Evolutionary conservation across 2,888 invertebrate species (phyloP).

Genomic region (Chirona hameri): DNA sequence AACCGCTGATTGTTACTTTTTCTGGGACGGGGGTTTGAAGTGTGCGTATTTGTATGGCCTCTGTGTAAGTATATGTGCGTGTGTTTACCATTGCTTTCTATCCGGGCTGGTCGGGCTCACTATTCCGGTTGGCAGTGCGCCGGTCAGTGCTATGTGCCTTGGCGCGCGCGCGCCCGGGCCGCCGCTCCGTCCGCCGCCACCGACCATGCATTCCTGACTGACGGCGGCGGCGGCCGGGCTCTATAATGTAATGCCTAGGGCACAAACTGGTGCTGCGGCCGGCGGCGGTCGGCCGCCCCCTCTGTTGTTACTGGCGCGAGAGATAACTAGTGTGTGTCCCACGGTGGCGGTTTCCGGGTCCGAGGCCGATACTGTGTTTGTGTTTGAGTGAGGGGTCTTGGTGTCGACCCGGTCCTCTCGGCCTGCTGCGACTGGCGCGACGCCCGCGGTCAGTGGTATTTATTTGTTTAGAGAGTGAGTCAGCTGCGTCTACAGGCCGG

Average conservation of each 20-base stretch:
- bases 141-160: too few relatives aligned
- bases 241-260: background rate
- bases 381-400: too few relatives aligned
- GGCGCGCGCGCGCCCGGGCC: too few relatives aligned
- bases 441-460: background rate
- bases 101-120: background rate
- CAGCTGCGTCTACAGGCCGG: background rate
- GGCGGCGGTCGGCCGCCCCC: too few relatives aligned
- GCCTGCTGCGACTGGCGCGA: background rate
- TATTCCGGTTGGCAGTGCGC: background rate
- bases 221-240: too few relatives aligned
- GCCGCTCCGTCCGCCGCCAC: too few relatives aligned
- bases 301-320: too few relatives aligned
- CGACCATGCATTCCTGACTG: too few relatives aligned
- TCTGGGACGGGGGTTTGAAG: background rate
- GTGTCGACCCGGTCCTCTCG: background rate
- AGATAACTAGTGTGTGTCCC: too few relatives aligned
- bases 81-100: background rate
- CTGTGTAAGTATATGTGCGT: background rate
- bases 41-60: background rate
- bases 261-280: background rate
- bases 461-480: background rate
- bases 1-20: background rate
- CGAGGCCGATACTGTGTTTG: too few relatives aligned
- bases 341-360: too few relatives aligned